Base-by-base conservation (phyloP, 2,797 vertebrate species). In the Galago senegalensis region DNA sequence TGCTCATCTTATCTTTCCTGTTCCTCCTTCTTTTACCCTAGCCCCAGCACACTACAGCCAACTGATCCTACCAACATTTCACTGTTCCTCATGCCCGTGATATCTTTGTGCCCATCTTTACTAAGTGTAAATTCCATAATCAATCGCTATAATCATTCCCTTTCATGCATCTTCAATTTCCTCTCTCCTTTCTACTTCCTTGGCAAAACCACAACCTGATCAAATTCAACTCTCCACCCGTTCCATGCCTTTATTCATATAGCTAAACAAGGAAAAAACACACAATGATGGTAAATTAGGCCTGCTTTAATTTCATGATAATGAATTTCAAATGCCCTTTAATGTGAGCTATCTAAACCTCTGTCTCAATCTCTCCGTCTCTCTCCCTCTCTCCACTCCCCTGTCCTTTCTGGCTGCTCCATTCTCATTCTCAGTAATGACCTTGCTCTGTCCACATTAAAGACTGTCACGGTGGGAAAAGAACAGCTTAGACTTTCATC, bases 181-280 rank as follows among this genome's bases (percentile, higher is more conserved):
- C 49, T 27, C 58, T 89, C 23, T 73, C 58, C 70, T 82, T 70
- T 77, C 43, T 49, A 56, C 9, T 88, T 93, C 46, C 25, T 63
- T 31, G 27, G n/a, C 27, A 96, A 95, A 75, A 82, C 31, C 20
- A 37, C 60, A 90, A 21, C 37, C 12, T 46, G 29, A 75, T 69
- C 77, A 70, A 61, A 82, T 84, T 23, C 18, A 91, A 70, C n/a
- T 81, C 20, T 60, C 2, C 17, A 34, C 60, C 72, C 34, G 49
- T 17, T 81, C 40, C 20, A 20, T 23, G 34, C 37, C 72, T 63
- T 77, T 27, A 65, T 31, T 61, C 20, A 25, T 27, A 29, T 37
- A 53, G 27, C 40, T 91, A 56, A 84, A 86, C 37, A 86, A 86
- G 4, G 9, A 87, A 67, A 94, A 94, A 91, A 87, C 46, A 20